Base-by-base conservation (phyloP, 2,797 vertebrate species). In the Poeciliopsis turneri region DNA sequence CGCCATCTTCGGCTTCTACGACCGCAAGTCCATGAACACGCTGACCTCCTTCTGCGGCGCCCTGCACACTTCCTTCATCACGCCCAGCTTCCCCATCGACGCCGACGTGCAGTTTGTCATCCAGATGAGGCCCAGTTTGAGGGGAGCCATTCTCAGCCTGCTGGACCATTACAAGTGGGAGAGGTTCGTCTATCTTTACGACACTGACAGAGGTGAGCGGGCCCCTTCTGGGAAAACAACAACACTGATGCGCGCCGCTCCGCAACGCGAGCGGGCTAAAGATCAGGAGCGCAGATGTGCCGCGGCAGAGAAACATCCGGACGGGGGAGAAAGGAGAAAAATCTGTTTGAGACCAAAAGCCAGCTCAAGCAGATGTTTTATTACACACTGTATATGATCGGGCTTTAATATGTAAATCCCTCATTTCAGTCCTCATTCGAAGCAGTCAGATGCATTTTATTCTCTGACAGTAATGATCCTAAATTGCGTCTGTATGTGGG, bases 21-120 rank as follows among this genome's bases (percentile, higher is more conserved):
- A 99, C 92, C 97, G 97, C 94, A 98, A 97, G 97, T 99, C 98
- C 74, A 98, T 99, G 97, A 99, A 99, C 93, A 99, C 98, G 28
- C 94, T 99, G 94, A 98, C 98, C 0, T 99, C 98, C 0, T 99
- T 99, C 95, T 99, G 98, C 47, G 98, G 98, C 30, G 98, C 98
- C 11, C 96, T 99, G 82, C 98, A 99, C 93, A 99, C 98, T 0
- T 98, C 98, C 89, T 99, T 99, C 92, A 96, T 99, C 94, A 99
- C 98, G 0, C 97, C 98, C 75, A 99, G 98, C 93, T 98, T 98
- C 90, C 97, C 98, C 36, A 97, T 97, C 2, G 98, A 99, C 16
- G 94, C 97, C 9, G 97, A 99, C 57, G 97, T 98, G 88, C 97
- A 99, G 95, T 99, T 99, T 68, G 97, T 99, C 90, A 97, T 99